A percentile compares a stretch with the other conserved stretches of the same genome.
These are phyloP conservation scores for Orchestia grillus DNA, from an alignment of 1,140 invertebrate genomes.

Conservation along the genomic window DNA sequence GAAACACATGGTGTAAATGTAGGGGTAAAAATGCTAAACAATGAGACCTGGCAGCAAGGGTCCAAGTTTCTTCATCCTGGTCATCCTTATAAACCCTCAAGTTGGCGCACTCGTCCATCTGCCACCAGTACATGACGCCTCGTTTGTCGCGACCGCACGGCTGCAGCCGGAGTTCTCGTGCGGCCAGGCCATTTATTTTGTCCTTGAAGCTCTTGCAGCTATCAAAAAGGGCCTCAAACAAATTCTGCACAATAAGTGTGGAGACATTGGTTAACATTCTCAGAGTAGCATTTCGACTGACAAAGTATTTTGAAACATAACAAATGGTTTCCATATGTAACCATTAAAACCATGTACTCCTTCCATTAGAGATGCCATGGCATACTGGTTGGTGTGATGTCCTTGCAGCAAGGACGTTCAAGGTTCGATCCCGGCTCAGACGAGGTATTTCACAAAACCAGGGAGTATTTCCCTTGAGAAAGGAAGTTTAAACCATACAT, in stretches of 20 bases:
- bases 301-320: background rate
- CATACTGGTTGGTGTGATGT: too few relatives aligned
- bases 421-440: too few relatives aligned
- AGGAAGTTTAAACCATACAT: too few relatives aligned
- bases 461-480: too few relatives aligned
- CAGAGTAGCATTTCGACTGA: too few relatives aligned
- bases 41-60: slow-evolving; percentile 85
- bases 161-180: slow-evolving; percentile 83
- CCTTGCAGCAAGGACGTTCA: too few relatives aligned
- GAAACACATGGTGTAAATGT: too few relatives aligned
- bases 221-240: slow-evolving; percentile 96
- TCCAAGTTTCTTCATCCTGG: slow-evolving; percentile 95
- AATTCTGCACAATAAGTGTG: slow-evolving; percentile 76
- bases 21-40: background rate
- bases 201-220: slow-evolving; percentile 93
- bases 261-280: background rate
- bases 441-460: too few relatives aligned
- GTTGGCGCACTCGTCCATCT: slow-evolving; percentile 89
- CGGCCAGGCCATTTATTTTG: slow-evolving; percentile 86
- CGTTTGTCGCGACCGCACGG: slow-evolving; percentile 91
- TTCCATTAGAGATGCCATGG: too few relatives aligned
- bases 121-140: slow-evolving; percentile 93
- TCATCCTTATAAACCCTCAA: slow-evolving; percentile 94
- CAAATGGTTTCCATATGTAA: too few relatives aligned
- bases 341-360: too few relatives aligned